phyloP scores from a whole-genome alignment of 2,888 invertebrate genomes.

The Ennomos quercinarius region DNA sequence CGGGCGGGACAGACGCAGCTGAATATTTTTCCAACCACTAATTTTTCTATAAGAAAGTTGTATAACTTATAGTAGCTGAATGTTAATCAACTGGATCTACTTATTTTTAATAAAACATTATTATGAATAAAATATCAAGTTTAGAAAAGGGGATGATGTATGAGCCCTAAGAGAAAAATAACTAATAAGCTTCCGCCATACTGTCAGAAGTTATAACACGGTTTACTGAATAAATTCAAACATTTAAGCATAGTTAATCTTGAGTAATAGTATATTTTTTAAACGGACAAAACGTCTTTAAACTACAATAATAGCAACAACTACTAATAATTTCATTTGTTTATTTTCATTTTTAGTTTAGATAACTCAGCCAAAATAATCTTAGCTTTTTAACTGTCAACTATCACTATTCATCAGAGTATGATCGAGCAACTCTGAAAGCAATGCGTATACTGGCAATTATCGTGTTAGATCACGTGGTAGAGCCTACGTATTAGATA shows the following conservation, averaged over 20 bases:
- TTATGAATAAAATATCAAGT: conserved; percentile 35
- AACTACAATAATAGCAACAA: no score
- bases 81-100: conserved; percentile 25
- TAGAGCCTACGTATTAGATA: conserved; percentile 26
- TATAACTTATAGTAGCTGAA: neutral
- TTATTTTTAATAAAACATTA: conserved; percentile 39
- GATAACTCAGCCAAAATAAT: no score
- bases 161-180: conserved; percentile 40
- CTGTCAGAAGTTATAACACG: conserved; percentile 23
- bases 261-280: no score
- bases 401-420: neutral
- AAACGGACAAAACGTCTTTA: no score
- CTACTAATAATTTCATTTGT: conserved; percentile 14
- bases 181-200: conserved; percentile 28
- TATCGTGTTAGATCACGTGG: conserved; percentile 16
- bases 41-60: conserved; percentile 20
- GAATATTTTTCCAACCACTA: no score
- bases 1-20: no score
- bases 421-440: conserved; percentile 28
- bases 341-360: conserved; percentile 1
- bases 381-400: no score
- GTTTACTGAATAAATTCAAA: conserved; percentile 24
- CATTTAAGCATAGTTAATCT: no score
- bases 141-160: conserved; percentile 35
- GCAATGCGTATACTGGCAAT: conserved; percentile 28